Evolutionary conservation across 2,113 vertebrate genomes (phyloP).

Genomic region (Sturnus vulgaris): DNA sequence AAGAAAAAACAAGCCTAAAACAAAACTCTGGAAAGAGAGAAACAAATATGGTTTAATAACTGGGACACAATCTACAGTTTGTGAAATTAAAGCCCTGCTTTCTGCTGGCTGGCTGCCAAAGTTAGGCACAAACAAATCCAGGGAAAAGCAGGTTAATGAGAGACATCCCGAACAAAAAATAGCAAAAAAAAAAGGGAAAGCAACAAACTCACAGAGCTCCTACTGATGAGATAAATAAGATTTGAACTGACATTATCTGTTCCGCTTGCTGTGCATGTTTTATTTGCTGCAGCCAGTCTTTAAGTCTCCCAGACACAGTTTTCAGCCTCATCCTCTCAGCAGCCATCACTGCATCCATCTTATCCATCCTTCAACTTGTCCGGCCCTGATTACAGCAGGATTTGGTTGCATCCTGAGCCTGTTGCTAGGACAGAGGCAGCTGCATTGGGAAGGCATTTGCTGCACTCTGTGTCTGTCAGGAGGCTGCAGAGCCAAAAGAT

Average conservation of each 20-base stretch:
- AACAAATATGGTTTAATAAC: slow-evolving; percentile 48
- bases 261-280: background rate
- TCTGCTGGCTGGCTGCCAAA: slow-evolving; percentile 48
- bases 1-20: background rate
- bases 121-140: slow-evolving; percentile 27
- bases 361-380: slow-evolving; percentile 1
- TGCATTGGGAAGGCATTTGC: background rate
- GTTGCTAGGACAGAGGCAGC: slow-evolving; percentile 1
- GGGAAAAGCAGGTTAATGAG: slow-evolving; percentile 64
- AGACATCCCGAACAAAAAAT: background rate
- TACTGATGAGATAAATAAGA: slow-evolving; percentile 44
- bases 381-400: background rate
- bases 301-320: background rate
- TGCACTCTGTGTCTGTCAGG: background rate
- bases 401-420: slow-evolving; percentile 11
- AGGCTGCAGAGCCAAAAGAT: background rate
- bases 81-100: slow-evolving; percentile 37
- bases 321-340: background rate
- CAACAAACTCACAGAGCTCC: background rate
- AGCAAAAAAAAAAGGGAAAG: background rate
- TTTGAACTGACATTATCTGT: slow-evolving; percentile 41
- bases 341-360: slow-evolving; percentile 8
- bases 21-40: background rate
- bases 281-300: background rate
- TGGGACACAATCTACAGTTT: background rate